A percentile compares a stretch with the other conserved stretches of the same genome.
Conservation (phyloP, 2,888 invertebrate genomes). For the Temnothorax rugatulus region DNA sequence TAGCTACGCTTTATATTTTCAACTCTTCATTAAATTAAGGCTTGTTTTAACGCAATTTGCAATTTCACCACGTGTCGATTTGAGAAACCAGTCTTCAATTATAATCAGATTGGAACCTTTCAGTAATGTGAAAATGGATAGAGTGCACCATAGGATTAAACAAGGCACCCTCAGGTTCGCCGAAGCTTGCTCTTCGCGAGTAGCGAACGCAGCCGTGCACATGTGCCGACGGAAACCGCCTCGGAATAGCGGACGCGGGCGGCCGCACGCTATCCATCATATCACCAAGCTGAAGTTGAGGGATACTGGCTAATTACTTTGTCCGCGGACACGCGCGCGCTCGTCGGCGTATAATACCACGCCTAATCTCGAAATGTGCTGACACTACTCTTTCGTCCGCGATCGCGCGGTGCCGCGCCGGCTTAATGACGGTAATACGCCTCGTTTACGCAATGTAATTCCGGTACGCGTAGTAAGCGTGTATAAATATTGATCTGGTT, state of each 20-base stretch:
- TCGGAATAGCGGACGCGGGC: constrained; percentile 25
- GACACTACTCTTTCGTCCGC: constrained; percentile 36
- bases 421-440: constrained; percentile 38
- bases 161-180: constrained; percentile 21
- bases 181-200: constrained; percentile 12
- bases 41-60: not conserved
- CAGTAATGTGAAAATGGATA: constrained; percentile 11
- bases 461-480: constrained; percentile 20
- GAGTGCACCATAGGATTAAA: constrained; percentile 32
- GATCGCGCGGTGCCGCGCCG: not conserved
- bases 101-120: not conserved
- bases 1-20: not conserved
- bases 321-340: constrained; percentile 18
- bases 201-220: constrained; percentile 13
- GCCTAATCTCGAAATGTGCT: constrained; percentile 45
- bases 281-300: constrained; percentile 43
- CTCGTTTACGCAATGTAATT: constrained; percentile 47
- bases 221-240: constrained; percentile 27
- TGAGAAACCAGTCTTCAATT: constrained; percentile 13
- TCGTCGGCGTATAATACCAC: constrained; percentile 23
- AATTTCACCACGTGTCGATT: not conserved
- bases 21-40: not conserved
- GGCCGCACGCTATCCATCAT: constrained; percentile 45
- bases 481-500: constrained; percentile 50
- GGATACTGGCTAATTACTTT: constrained; percentile 53